Conservation (phyloP, 2,113 vertebrate species). For the Anthoscopus minutus region DNA sequence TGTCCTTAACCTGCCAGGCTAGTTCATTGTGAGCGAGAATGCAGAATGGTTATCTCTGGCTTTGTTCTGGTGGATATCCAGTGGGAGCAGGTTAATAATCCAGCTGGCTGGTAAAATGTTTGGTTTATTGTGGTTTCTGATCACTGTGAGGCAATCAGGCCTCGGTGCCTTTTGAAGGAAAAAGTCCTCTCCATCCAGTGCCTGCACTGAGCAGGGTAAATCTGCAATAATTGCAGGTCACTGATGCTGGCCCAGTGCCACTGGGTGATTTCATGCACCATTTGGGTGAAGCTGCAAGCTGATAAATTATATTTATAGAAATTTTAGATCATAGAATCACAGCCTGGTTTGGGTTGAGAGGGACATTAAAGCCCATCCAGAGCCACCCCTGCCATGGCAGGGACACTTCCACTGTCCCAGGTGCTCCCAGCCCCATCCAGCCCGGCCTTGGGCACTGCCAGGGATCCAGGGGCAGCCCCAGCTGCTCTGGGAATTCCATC, state of each 20-base stretch:
- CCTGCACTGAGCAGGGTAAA: background rate
- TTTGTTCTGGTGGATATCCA: background rate
- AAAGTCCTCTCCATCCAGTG: background rate
- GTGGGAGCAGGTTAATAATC: background rate
- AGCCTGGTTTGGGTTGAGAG: background rate
- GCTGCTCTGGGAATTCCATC: background rate
- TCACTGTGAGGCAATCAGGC: background rate
- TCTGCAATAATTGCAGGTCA: background rate
- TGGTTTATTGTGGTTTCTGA: background rate
- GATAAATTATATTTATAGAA: background rate
- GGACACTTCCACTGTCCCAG: background rate
- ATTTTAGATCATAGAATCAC: background rate
- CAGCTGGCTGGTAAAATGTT: background rate
- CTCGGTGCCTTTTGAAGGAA: background rate
- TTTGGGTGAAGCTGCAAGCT: conserved; percentile 15
- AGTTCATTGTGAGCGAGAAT: background rate
- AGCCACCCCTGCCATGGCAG: background rate
- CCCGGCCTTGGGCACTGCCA: background rate
- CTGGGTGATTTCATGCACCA: background rate
- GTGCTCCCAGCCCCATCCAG: background rate
- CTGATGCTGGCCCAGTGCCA: background rate
- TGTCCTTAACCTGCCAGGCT: background rate
- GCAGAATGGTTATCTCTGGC: background rate
- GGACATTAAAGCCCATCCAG: background rate
- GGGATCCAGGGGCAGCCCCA: background rate